phyloP scores from a whole-genome alignment of 2,113 vertebrate species.

The Thunnus thynnus region DNA sequence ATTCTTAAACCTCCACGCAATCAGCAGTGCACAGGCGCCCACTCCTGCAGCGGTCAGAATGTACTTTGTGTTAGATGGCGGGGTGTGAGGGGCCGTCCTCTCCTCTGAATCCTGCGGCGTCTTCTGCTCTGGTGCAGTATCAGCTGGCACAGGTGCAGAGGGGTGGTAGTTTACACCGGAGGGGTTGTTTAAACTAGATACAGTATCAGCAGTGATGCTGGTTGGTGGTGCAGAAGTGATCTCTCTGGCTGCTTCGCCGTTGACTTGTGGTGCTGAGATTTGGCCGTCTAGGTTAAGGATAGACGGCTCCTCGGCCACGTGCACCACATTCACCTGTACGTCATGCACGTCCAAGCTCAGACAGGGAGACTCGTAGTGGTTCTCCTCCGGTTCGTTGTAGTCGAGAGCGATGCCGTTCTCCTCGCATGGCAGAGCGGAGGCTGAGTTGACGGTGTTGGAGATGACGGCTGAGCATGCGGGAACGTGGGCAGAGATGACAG shows the following conservation, averaged over 20 bases:
- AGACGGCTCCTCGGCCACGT: conserved; percentile 55
- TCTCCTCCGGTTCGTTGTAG: conserved; percentile 74
- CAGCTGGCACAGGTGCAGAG: conserved; percentile 17
- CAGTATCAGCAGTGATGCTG: background rate
- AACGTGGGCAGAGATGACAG: background rate
- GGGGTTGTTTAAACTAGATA: background rate
- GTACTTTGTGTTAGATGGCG: conserved; percentile 50
- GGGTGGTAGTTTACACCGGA: background rate
- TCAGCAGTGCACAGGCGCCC: conserved; percentile 64
- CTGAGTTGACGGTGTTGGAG: background rate
- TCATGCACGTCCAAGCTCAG: conserved; percentile 40
- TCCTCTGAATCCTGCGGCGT: conserved; percentile 25
- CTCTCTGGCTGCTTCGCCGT: conserved; percentile 45
- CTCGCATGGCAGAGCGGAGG: conserved; percentile 17
- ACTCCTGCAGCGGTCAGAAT: conserved; percentile 73
- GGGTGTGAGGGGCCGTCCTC: background rate
- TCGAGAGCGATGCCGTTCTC: conserved; percentile 47
- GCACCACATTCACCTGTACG: conserved; percentile 34
- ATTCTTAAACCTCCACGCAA: conserved; percentile 77
- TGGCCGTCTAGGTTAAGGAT: conserved; percentile 67
- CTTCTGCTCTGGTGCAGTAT: background rate
- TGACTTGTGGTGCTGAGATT: conserved; percentile 15
- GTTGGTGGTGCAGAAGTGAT: background rate
- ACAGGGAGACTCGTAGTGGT: conserved; percentile 66
- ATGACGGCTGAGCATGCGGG: background rate